Conservation (phyloP, 2,113 vertebrate genomes). For the Nettapus auritus region DNA sequence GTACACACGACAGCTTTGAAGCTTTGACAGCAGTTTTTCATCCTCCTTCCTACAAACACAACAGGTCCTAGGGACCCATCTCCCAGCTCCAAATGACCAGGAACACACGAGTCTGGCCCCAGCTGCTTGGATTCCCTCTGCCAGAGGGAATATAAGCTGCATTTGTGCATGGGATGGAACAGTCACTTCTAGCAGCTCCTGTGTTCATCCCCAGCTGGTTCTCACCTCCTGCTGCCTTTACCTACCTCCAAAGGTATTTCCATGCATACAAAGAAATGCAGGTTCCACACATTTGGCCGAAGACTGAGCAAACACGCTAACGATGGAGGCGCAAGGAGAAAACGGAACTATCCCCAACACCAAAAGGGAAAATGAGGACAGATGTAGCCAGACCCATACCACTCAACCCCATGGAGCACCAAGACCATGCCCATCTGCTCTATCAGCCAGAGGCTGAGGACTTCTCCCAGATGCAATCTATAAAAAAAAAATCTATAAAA, state of each 20-base stretch:
- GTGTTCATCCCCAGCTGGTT: neutral
- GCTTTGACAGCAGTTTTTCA: neutral
- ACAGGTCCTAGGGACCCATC: neutral
- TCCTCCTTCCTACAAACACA: neutral
- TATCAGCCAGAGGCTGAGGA: fast-evolving
- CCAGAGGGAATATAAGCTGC: neutral
- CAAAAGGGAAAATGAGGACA: fast-evolving
- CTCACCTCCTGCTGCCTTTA: neutral
- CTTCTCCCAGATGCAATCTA: neutral
- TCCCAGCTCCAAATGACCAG: neutral
- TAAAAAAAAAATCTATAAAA: too few species aligned
- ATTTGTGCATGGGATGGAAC: neutral
- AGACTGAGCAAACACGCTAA: neutral
- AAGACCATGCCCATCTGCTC: fast-evolving
- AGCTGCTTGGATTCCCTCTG: neutral
- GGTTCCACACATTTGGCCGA: neutral
- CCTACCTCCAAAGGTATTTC: neutral
- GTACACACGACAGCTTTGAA: too few species aligned
- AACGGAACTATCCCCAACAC: fast-evolving
- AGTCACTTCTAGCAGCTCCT: neutral
- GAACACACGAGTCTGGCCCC: fast-evolving
- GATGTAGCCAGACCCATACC: neutral
- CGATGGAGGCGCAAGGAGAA: neutral
- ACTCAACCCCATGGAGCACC: neutral
- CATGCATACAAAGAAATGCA: fast-evolving